phyloP scores from a whole-genome alignment of 2,113 vertebrate genomes.

The Trematomus loennbergii region DNA sequence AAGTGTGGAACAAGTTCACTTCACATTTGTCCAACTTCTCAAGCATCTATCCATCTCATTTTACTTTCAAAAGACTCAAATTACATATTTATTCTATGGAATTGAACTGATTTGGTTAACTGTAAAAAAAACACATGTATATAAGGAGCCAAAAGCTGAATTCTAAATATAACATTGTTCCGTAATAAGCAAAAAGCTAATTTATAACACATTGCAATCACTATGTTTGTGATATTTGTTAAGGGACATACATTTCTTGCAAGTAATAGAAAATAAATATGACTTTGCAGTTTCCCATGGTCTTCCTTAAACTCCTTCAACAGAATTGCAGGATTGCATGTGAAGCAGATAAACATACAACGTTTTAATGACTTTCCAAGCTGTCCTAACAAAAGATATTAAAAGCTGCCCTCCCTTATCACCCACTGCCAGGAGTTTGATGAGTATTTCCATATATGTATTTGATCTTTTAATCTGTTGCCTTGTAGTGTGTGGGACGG shows the following conservation, averaged over 20 bases:
- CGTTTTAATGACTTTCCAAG: background rate
- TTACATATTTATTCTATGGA: background rate
- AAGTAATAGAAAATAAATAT: background rate
- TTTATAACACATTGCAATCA: background rate
- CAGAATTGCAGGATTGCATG: background rate
- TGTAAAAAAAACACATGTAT: background rate
- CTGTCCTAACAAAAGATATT: background rate
- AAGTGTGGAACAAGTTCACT: background rate
- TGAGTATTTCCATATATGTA: slow-evolving; percentile 45
- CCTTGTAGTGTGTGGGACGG: slow-evolving; percentile 9
- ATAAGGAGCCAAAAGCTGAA: background rate
- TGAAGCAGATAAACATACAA: background rate
- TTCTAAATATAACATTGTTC: background rate
- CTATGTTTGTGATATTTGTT: background rate
- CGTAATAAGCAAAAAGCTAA: background rate
- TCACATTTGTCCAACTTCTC: background rate
- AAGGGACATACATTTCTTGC: background rate
- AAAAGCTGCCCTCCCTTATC: slow-evolving; percentile 26
- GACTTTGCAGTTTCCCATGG: background rate
- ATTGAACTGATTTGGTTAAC: background rate
- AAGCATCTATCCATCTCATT: background rate
- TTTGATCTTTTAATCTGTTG: slow-evolving; percentile 59
- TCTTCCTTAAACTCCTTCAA: background rate
- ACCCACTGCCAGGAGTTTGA: slow-evolving; percentile 29
- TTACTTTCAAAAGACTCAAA: background rate